Conservation (phyloP, 2,888 invertebrate genomes). For the Eristalis intricaria region DNA sequence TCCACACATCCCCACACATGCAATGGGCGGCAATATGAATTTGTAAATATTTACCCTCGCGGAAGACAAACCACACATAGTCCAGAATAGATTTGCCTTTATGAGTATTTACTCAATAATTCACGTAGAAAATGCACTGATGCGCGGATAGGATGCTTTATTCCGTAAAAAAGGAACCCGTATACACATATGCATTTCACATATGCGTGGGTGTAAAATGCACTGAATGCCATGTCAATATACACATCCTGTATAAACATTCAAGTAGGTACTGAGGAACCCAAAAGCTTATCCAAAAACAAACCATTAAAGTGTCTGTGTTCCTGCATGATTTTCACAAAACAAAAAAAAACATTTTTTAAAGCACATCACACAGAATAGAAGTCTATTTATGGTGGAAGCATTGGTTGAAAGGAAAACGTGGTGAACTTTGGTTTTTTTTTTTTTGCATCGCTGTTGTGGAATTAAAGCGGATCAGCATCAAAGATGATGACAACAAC, state of each 20-base stretch:
- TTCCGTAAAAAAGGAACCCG: background rate
- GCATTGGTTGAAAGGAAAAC: background rate
- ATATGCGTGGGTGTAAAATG: background rate
- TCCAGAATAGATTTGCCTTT: conserved; percentile 34
- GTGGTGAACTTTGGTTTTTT: background rate
- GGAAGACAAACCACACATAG: conserved; percentile 34
- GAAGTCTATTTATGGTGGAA: background rate
- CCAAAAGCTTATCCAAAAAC: background rate
- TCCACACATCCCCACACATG: background rate
- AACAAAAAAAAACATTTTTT: background rate
- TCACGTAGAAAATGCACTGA: conserved; percentile 4
- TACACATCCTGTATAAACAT: background rate
- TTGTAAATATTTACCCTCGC: conserved; percentile 37
- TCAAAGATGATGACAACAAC: background rate
- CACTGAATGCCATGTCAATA: background rate
- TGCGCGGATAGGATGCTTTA: background rate
- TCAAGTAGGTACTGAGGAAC: background rate
- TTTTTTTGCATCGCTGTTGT: background rate
- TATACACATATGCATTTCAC: background rate
- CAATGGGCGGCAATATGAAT: background rate
- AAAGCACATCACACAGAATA: background rate
- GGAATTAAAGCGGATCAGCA: background rate
- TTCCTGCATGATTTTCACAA: background rate
- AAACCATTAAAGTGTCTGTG: background rate
- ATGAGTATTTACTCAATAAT: conserved; percentile 7